phyloP scores from a whole-genome alignment of 1,140 invertebrate species.

The Meloidogyne floridensis region DNA sequence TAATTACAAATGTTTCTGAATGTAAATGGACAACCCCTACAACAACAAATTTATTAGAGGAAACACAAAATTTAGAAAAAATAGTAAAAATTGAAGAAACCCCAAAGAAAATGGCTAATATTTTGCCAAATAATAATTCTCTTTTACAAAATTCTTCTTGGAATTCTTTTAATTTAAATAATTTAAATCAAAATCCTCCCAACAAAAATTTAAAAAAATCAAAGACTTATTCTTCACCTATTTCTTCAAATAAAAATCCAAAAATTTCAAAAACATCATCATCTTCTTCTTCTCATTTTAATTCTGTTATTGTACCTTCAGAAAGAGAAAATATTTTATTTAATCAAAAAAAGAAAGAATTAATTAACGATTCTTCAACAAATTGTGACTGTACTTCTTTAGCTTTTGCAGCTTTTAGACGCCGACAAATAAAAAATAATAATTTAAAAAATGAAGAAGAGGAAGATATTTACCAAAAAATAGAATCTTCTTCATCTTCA shows the following conservation, averaged over 20 bases:
- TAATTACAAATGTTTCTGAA: slow-evolving; percentile 32
- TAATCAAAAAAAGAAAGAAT: neutral
- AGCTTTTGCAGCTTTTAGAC: slow-evolving; percentile 35
- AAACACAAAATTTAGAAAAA: neutral
- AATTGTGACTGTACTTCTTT: slow-evolving; percentile 48
- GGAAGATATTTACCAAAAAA: slow-evolving; percentile 21
- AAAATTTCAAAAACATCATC: no score
- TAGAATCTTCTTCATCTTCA: neutral
- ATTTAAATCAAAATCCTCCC: neutral
- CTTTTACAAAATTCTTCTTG: neutral
- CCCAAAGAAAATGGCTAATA: neutral
- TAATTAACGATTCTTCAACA: slow-evolving; percentile 20
- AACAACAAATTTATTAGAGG: neutral
- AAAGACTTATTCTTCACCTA: no score
- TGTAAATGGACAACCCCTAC: slow-evolving; percentile 20
- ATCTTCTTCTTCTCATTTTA: neutral
- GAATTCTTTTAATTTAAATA: neutral
- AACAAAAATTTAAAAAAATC: neutral
- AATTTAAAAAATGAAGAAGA: neutral
- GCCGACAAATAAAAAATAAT: neutral
- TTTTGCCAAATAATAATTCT: neutral
- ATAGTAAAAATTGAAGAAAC: slow-evolving; percentile 9
- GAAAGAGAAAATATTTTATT: neutral
- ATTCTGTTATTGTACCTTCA: neutral
- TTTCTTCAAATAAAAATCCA: no score